Conservation (phyloP, 2,888 invertebrate species). For the Amphimallon solstitiale region DNA sequence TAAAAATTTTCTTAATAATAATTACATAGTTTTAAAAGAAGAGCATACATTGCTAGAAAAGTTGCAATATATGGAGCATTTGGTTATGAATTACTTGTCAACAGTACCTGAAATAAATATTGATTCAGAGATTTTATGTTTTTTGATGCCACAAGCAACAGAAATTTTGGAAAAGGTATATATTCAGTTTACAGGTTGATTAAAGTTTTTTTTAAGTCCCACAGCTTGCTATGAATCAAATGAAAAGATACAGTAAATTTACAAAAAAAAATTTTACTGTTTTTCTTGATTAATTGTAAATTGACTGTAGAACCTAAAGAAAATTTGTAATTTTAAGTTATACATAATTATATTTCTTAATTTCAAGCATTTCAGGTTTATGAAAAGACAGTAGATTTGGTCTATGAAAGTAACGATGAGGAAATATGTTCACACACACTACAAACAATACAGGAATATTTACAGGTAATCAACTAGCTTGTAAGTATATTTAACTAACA, state of each 20-base stretch:
- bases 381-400: slow-evolving; percentile 27
- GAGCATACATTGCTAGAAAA: slow-evolving; percentile 26
- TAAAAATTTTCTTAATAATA: slow-evolving; percentile 35
- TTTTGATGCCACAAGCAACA: slow-evolving; percentile 38
- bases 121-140: slow-evolving; percentile 33
- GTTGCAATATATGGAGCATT: slow-evolving; percentile 30
- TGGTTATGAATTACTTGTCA: slow-evolving; percentile 31
- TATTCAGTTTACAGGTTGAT: slow-evolving; percentile 1
- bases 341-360: not conserved
- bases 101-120: slow-evolving; percentile 16
- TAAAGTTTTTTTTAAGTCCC: no score
- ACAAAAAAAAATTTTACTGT: no score
- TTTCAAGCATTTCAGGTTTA: slow-evolving; percentile 26
- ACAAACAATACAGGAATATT: slow-evolving; percentile 45
- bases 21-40: slow-evolving; percentile 27
- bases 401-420: slow-evolving; percentile 12
- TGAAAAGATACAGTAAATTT: no score
- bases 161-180: slow-evolving; percentile 30
- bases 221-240: no score
- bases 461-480: slow-evolving; percentile 41
- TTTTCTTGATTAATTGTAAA: no score
- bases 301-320: no score
- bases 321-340: not conserved
- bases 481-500: not conserved
- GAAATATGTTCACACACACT: slow-evolving; percentile 33